Percentiles rank a stretch among this genome's conserved stretches.
These are phyloP conservation scores for Limenitis camilla DNA, from an alignment of 2,888 invertebrate species.

Conservation along the genomic window DNA sequence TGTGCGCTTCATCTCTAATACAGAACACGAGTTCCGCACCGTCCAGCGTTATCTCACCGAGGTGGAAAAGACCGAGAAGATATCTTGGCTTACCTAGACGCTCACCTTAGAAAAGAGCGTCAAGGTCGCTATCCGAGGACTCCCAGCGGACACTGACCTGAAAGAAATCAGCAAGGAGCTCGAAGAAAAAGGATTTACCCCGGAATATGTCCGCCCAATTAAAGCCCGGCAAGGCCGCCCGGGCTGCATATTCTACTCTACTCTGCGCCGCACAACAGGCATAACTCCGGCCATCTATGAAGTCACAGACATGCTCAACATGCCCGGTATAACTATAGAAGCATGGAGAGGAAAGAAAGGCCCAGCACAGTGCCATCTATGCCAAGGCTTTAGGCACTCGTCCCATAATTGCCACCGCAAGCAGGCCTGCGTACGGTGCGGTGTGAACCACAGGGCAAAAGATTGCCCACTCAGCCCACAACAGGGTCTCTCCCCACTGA, in stretches of 20 bases:
- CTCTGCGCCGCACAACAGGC: too few relatives aligned
- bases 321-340: too few relatives aligned
- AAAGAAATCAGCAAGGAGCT: background rate
- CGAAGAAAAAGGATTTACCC: background rate
- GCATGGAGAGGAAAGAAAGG: slow-evolving; percentile 11
- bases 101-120: slow-evolving; percentile 13
- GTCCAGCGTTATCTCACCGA: slow-evolving; percentile 21
- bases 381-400: slow-evolving; percentile 26
- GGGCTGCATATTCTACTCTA: background rate
- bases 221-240: too few relatives aligned
- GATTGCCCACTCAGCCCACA: too few relatives aligned
- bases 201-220: background rate
- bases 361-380: slow-evolving; percentile 17
- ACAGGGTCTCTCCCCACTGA: too few relatives aligned
- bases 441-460: too few relatives aligned
- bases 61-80: background rate
- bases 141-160: background rate
- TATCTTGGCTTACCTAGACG: slow-evolving; percentile 24
- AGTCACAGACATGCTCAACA: slow-evolving; percentile 19
- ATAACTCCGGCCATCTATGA: slow-evolving; percentile 4
- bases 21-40: slow-evolving; percentile 17
- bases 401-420: too few relatives aligned
- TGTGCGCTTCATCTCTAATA: slow-evolving; percentile 19
- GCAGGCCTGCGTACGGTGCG: too few relatives aligned
- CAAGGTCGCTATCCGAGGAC: slow-evolving; percentile 11